Base-by-base conservation (phyloP, 35 echinoderm and acorn worm genomes). In the Apostichopus parvimensis region DNA sequence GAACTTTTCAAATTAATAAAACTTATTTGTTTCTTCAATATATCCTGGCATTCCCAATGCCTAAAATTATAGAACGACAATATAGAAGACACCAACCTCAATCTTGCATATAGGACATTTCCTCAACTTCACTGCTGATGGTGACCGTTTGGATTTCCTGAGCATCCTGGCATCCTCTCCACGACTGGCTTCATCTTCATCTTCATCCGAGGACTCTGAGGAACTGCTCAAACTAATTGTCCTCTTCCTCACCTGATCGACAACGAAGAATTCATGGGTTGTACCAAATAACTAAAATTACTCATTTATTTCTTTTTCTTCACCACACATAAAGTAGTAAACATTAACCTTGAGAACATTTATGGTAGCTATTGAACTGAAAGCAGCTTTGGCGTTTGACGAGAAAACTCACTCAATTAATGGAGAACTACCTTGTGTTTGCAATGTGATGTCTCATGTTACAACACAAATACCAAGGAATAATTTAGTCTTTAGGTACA, bases 41-140 rank as follows among this genome's bases (percentile, higher is more conserved):
- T 45, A 45, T 3, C 2, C 34, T 45, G 34, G 34, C 34, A 45
- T 45, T 45, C 34, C 34, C 34, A 34, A 34, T 34, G 28, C 28
- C 28, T 1, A 45, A 45, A 45, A 45, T 45, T 45, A 45, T 45
- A 45, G 34, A 45, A 45, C 0, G 3, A 45, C 58, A 61, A 12
- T 1, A 9, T 9, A 61, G 58, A 61, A 61, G 58, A 12, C 12
- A 87, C 93, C 22, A 79, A 92, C 94, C 80, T 92, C 84, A 60
- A 95, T 87, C 83, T 92, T 91, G 91, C 94, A 95, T 45, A 92
- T 82, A 17, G 82, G 81, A 87, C 94, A 95, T 87, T 92, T 95
- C 70, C 90, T 80, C 54, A 87, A 71, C 71, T 76, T 92, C 15
- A 95, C 90, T 53, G 12, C 53, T 15, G 90, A 1, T 22, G 54